Conservation (phyloP, 2,797 vertebrate genomes). For the Tolypeutes matacus region DNA sequence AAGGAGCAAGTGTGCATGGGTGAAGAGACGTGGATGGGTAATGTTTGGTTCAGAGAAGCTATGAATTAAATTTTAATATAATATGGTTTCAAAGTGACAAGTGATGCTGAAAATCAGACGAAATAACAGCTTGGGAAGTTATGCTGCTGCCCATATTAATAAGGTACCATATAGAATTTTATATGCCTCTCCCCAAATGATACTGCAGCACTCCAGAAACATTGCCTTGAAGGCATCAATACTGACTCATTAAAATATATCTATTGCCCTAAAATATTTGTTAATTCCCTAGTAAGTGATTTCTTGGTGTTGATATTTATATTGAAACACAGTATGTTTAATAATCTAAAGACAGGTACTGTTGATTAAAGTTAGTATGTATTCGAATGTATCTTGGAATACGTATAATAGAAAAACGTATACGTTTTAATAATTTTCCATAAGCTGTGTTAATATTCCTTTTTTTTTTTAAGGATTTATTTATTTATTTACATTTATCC, state of each 20-base stretch:
- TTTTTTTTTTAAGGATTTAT: too few species aligned
- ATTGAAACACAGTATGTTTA: slow-evolving; percentile 85
- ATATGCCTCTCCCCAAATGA: slow-evolving; percentile 75
- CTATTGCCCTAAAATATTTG: slow-evolving; percentile 82
- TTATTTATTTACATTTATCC: too few species aligned
- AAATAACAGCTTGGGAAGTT: slow-evolving; percentile 2
- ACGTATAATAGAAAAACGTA: background rate
- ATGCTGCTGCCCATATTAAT: slow-evolving; percentile 79
- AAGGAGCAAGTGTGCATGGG: background rate
- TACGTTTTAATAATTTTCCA: background rate
- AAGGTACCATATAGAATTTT: slow-evolving; percentile 84
- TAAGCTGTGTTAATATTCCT: background rate
- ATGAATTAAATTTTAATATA: background rate
- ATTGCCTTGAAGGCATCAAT: slow-evolving; percentile 82
- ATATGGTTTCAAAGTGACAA: background rate
- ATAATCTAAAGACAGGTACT: slow-evolving; percentile 85
- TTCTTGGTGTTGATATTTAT: slow-evolving; percentile 84
- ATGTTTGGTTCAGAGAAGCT: background rate
- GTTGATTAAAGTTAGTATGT: slow-evolving; percentile 83
- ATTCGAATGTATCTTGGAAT: slow-evolving; percentile 80
- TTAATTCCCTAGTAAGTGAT: slow-evolving; percentile 83
- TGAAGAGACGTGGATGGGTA: background rate
- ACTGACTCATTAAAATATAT: slow-evolving; percentile 78
- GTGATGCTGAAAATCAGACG: background rate
- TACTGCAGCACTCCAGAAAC: slow-evolving; percentile 83